Evolutionary conservation across 53 echinoderm and acorn worm species (phyloP).

Genomic region (Echinarachnius parma): DNA sequence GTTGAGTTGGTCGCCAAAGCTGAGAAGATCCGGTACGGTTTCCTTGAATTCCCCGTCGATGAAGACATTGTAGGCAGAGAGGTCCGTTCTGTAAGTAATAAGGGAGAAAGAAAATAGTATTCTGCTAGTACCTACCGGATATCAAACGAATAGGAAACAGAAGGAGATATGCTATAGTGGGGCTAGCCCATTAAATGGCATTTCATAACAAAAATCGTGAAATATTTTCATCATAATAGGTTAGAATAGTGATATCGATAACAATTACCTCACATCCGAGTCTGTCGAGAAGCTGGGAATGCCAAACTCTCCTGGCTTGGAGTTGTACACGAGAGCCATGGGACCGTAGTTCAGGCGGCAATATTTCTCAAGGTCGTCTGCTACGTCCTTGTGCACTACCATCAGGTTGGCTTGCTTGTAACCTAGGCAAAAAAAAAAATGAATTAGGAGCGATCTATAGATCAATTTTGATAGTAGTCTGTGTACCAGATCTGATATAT

Average conservation of each 20-base stretch:
- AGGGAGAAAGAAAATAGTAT: neutral
- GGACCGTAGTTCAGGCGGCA: conserved; percentile 82
- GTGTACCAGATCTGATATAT: neutral
- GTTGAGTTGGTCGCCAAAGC: conserved; percentile 58
- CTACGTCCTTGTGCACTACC: conserved; percentile 57
- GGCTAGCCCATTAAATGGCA: no score
- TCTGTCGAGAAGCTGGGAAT: conserved; percentile 54
- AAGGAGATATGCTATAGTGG: no score
- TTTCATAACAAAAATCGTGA: no score
- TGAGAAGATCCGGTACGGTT: conserved; percentile 55
- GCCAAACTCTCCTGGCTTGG: conserved; percentile 77
- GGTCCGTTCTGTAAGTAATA: conserved; percentile 62
- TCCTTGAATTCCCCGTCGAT: conserved; percentile 57
- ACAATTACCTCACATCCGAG: conserved; percentile 82
- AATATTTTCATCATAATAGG: no score
- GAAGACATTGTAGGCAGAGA: conserved; percentile 71
- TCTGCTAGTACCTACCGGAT: no score
- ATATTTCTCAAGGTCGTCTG: conserved; percentile 69
- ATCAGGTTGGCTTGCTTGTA: conserved; percentile 72
- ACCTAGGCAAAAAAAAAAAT: conserved; percentile 39
- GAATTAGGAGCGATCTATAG: neutral
- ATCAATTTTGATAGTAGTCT: neutral
- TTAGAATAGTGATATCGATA: no score
- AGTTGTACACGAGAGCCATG: conserved; percentile 66
- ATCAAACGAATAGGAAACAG: no score